phyloP scores from a whole-genome alignment of 2,113 vertebrate genomes.

The Cavia porcellus region DNA sequence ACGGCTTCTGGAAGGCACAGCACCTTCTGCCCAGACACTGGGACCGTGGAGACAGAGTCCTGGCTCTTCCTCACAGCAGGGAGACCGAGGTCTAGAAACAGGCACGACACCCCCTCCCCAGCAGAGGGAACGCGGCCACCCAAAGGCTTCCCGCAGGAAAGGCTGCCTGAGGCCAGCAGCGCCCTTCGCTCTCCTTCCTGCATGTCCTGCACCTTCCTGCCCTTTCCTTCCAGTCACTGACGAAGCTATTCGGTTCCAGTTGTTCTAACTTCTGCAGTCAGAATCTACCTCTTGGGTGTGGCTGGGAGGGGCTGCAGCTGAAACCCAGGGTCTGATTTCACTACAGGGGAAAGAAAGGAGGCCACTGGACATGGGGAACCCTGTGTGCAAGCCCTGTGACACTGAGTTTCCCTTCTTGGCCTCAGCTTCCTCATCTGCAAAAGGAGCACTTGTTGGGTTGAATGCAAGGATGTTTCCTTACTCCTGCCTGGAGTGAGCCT shows the following conservation, averaged over 20 bases:
- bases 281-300: background rate
- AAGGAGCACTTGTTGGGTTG: background rate
- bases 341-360: rapidly evolving
- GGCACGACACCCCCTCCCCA: background rate
- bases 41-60: background rate
- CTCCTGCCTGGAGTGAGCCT: background rate
- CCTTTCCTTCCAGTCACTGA: background rate
- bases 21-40: background rate
- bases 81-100: background rate
- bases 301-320: too few species aligned
- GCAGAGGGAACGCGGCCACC: background rate
- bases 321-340: background rate
- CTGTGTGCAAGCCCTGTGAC: background rate
- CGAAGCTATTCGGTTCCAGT: too few species aligned
- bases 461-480: background rate
- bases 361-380: too few species aligned
- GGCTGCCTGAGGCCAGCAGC: rapidly evolving
- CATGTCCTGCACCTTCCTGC: background rate
- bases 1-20: background rate
- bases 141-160: background rate
- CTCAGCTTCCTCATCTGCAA: background rate
- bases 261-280: background rate
- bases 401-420: rapidly evolving
- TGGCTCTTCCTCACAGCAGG: background rate
- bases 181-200: background rate